Evolutionary conservation across 2,113 vertebrate genomes (phyloP).

Genomic region (Notiomystis cincta): DNA sequence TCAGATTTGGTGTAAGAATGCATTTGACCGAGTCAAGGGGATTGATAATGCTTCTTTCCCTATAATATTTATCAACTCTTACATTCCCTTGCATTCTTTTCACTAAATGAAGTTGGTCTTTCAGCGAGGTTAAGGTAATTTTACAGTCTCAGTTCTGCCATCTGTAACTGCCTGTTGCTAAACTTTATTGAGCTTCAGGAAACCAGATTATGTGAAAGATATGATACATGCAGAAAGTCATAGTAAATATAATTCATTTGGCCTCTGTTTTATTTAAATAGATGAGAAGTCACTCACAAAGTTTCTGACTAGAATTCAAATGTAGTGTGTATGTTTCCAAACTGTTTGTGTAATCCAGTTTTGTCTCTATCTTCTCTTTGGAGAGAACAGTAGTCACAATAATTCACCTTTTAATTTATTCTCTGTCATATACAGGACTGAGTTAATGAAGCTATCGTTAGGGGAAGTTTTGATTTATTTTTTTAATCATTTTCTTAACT

Average conservation of each 20-base stretch:
- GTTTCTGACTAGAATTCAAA: neutral
- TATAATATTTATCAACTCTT: neutral
- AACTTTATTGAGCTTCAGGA: neutral
- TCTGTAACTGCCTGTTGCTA: neutral
- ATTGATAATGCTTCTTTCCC: neutral
- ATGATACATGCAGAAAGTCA: neutral
- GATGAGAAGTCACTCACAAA: neutral
- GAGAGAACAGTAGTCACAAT: neutral
- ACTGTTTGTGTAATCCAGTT: neutral
- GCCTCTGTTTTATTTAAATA: neutral
- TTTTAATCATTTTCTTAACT: neutral
- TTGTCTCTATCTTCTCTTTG: neutral
- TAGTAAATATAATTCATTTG: neutral
- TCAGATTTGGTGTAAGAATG: neutral
- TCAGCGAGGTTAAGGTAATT: neutral
- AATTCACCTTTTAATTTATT: neutral
- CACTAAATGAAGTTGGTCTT: neutral
- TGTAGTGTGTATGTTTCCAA: neutral
- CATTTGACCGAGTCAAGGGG: neutral
- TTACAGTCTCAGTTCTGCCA: neutral
- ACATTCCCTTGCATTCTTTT: neutral
- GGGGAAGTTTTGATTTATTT: neutral
- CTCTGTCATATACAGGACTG: neutral
- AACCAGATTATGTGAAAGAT: neutral
- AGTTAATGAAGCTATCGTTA: neutral